These are phyloP conservation scores for Aphelocoma californica DNA, from an alignment of 2,797 vertebrate species.

Conservation along the genomic window DNA sequence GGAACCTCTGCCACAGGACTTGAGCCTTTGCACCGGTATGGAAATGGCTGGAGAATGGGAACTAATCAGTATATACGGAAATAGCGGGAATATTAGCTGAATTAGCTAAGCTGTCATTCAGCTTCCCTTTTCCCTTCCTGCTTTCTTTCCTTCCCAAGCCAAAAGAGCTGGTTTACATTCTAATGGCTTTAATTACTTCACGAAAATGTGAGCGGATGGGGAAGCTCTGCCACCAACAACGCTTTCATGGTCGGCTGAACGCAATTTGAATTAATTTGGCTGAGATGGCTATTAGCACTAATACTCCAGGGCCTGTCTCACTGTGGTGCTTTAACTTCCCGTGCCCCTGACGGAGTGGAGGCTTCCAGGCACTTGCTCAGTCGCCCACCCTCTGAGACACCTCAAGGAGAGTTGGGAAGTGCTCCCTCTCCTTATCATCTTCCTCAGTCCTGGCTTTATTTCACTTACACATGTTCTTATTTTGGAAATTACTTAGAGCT, in stretches of 20 bases:
- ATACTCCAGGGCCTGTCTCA: conserved; percentile 58
- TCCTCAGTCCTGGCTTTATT: background rate
- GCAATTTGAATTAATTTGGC: conserved; percentile 75
- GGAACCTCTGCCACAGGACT: background rate
- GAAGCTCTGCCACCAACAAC: conserved; percentile 69
- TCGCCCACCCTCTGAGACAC: background rate
- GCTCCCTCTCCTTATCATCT: background rate
- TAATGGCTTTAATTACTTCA: conserved; percentile 77
- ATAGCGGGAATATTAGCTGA: conserved; percentile 54
- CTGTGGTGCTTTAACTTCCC: conserved; percentile 55
- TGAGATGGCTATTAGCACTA: conserved; percentile 67
- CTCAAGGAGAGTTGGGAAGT: background rate
- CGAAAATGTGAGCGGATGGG: conserved; percentile 70
- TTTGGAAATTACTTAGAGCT: background rate
- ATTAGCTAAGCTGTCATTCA: conserved; percentile 48
- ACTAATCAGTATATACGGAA: conserved; percentile 38
- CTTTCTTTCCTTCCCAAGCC: conserved; percentile 22
- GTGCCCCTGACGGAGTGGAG: background rate
- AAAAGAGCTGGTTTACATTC: conserved; percentile 73
- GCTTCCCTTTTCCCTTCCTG: conserved; percentile 49
- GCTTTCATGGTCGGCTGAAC: conserved; percentile 64
- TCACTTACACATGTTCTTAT: background rate
- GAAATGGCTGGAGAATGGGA: conserved; percentile 27
- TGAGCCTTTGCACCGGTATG: background rate
- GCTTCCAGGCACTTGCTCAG: conserved; percentile 12